phyloP scores from a whole-genome alignment of 2,888 invertebrate species.

The Drosophila anomalipes region DNA sequence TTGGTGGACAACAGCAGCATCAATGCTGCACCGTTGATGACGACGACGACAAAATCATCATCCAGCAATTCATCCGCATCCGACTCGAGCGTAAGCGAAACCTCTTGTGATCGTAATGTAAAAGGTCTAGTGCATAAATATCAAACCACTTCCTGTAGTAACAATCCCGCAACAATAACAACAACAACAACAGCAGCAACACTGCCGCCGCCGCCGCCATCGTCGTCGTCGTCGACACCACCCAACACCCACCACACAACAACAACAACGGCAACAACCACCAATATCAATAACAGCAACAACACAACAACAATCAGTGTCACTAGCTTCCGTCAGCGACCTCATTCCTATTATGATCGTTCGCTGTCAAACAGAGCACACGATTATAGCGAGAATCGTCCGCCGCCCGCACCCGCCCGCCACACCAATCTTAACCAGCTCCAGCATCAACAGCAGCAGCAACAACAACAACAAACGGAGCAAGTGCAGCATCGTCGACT shows the following conservation, averaged over 20 bases:
- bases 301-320: slow-evolving; percentile 30
- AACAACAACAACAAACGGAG: slow-evolving; percentile 56
- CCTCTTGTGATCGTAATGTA: slow-evolving; percentile 89
- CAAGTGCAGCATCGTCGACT: slow-evolving; percentile 88
- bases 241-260: slow-evolving; percentile 8
- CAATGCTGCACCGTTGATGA: slow-evolving; percentile 21
- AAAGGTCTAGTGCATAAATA: slow-evolving; percentile 91
- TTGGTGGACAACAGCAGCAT: slow-evolving; percentile 52
- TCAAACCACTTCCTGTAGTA: slow-evolving; percentile 86
- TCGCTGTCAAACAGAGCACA: slow-evolving; percentile 77
- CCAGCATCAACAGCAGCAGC: slow-evolving; percentile 55
- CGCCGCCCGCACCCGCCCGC: slow-evolving; percentile 86
- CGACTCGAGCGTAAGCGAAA: slow-evolving; percentile 82
- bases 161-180: slow-evolving; percentile 56
- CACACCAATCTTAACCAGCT: slow-evolving; percentile 47
- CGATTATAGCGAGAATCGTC: slow-evolving; percentile 83
- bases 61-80: slow-evolving; percentile 66
- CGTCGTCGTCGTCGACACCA: slow-evolving; percentile 21
- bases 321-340: slow-evolving; percentile 76
- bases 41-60: slow-evolving; percentile 43
- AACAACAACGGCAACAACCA: slow-evolving; percentile 29
- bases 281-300: slow-evolving; percentile 19
- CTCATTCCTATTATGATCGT: slow-evolving; percentile 84
- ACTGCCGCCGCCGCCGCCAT: slow-evolving; percentile 1
- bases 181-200: slow-evolving; percentile 50